A percentile compares a stretch with the other conserved stretches of the same genome.
Evolutionary conservation across 1,140 invertebrate species (phyloP).

Genomic region (Magallana ariakensis): DNA sequence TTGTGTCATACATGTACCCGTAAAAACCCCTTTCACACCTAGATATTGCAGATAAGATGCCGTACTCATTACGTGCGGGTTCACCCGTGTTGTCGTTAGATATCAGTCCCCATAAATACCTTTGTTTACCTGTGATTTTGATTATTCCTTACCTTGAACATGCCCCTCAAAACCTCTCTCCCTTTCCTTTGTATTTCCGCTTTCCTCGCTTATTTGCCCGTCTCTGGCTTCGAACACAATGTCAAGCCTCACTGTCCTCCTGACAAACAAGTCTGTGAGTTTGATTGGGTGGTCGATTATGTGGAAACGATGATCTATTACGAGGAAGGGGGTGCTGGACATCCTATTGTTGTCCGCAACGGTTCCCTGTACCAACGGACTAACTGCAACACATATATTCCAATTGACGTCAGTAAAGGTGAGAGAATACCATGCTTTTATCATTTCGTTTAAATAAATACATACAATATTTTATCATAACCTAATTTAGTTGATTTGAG

Average conservation of each 20-base stretch:
- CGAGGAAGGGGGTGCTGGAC: neutral
- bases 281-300: slow-evolving; percentile 43
- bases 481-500: too few species aligned
- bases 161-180: neutral
- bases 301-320: slow-evolving; percentile 45
- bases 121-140: too few species aligned
- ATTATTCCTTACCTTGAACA: too few species aligned
- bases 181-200: neutral
- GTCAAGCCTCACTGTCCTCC: slow-evolving; percentile 30
- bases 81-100: too few species aligned
- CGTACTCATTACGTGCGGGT: too few species aligned
- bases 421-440: too few species aligned
- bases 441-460: too few species aligned
- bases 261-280: slow-evolving; percentile 26
- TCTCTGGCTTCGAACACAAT: neutral
- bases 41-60: too few species aligned
- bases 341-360: slow-evolving; percentile 40
- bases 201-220: neutral
- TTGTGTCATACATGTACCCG: too few species aligned
- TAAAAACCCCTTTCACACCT: too few species aligned
- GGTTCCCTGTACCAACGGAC: slow-evolving; percentile 18
- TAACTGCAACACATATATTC: neutral
- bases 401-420: slow-evolving; percentile 26
- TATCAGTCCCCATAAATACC: too few species aligned
- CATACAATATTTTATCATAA: too few species aligned